phyloP scores from a whole-genome alignment of 37 sponge, comb jelly and placozoan species.

The Cladorhizidae sp. region DNA sequence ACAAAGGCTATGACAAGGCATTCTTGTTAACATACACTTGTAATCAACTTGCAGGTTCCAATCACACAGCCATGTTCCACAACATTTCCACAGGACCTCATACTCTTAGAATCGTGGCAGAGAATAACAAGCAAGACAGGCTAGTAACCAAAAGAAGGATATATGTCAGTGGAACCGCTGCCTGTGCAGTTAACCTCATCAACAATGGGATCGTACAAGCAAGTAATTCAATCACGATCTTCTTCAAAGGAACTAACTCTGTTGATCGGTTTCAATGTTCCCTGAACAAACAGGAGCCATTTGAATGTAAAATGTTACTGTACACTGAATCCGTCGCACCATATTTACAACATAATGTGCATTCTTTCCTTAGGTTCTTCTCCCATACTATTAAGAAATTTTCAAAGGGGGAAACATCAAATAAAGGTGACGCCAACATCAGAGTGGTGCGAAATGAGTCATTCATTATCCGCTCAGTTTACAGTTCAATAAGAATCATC shows the following conservation, averaged over 20 bases:
- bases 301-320: background rate
- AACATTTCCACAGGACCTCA: background rate
- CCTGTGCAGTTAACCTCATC: conserved; percentile 1
- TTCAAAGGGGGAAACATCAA: background rate
- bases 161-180: background rate
- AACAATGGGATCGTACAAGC: background rate
- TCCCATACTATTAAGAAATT: background rate
- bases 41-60: background rate
- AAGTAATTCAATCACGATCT: background rate
- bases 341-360: no score
- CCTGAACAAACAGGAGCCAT: background rate
- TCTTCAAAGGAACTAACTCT: background rate
- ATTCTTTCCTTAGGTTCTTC: background rate
- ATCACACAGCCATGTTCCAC: background rate
- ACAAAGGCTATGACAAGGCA: no score
- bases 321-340: no score
- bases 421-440: background rate
- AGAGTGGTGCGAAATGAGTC: background rate
- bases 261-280: background rate
- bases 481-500: no score
- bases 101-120: conserved; percentile 5
- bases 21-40: no score
- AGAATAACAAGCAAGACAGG: background rate
- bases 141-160: background rate
- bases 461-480: background rate